A percentile compares a stretch with the other conserved stretches of the same genome.
phyloP scores from a whole-genome alignment of 2,797 vertebrate genomes.

The Morelia viridis region DNA sequence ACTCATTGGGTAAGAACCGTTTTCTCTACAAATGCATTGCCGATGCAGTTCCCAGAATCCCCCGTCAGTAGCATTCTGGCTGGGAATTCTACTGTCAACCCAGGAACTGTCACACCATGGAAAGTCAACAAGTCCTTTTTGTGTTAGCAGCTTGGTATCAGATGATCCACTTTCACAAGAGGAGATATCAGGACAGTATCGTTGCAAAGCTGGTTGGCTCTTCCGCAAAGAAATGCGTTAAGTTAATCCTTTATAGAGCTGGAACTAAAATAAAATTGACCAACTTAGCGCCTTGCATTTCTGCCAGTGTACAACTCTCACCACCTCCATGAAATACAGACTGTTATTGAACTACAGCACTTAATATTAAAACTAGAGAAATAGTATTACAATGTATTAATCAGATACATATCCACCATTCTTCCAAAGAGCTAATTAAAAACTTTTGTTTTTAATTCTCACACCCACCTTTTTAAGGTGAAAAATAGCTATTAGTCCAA shows the following conservation, averaged over 20 bases:
- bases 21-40: neutral
- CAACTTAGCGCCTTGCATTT: neutral
- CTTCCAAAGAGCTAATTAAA: neutral
- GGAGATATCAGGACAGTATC: neutral
- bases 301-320: neutral
- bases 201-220: neutral
- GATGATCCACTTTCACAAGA: neutral
- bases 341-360: neutral
- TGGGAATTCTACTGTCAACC: neutral
- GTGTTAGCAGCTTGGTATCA: neutral
- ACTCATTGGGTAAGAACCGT: neutral
- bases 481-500: neutral
- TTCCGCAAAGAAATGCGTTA: neutral
- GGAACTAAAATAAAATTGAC: neutral
- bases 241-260: neutral
- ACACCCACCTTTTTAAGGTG: neutral
- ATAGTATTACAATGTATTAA: neutral
- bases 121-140: neutral
- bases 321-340: neutral
- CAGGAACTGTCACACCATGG: neutral
- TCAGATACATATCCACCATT: neutral
- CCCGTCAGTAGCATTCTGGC: neutral
- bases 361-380: conserved; percentile 1
- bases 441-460: neutral
- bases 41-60: neutral